A percentile compares a stretch with the other conserved stretches of the same genome.
Conservation (phyloP, 2,888 invertebrate genomes). For the Entomobrya multifasciata region DNA sequence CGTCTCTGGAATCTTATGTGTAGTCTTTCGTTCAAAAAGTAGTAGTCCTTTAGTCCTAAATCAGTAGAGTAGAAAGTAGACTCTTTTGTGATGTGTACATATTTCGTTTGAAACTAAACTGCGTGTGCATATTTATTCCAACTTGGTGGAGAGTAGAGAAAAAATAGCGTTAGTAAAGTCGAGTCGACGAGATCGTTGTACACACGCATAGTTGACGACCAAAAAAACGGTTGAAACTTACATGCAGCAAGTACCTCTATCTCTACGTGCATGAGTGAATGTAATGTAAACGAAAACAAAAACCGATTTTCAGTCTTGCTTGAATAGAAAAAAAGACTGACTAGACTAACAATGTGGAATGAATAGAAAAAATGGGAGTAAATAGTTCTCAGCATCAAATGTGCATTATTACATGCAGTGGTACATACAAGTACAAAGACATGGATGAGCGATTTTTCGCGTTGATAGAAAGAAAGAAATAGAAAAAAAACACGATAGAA, state of each 20-base stretch:
- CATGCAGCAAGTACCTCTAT: not conserved
- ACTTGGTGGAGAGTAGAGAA: too few species aligned
- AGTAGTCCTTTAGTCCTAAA: not conserved
- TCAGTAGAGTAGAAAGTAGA: constrained; percentile 48
- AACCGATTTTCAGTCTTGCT: not conserved
- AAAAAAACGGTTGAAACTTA: constrained; percentile 1
- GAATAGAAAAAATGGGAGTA: not conserved
- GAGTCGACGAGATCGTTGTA: too few species aligned
- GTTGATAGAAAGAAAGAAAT: constrained; percentile 18
- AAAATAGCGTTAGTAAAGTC: too few species aligned
- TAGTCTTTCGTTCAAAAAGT: not conserved
- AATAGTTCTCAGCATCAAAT: not conserved
- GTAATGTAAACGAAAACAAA: not conserved
- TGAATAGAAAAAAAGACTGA: not conserved
- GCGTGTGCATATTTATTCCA: too few species aligned
- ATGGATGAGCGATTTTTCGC: constrained; percentile 55
- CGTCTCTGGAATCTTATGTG: constrained; percentile 31
- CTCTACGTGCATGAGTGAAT: constrained; percentile 60
- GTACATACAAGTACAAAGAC: constrained; percentile 12
- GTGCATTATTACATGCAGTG: not conserved
- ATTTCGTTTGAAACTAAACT: constrained; percentile 1
- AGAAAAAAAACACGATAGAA: constrained; percentile 1
- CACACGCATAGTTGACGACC: too few species aligned
- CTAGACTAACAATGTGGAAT: not conserved
- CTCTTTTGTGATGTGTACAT: constrained; percentile 15